Evolutionary conservation across 2,888 invertebrate genomes (phyloP), one percentile per base, ranked within the genome.

Genomic region (Gasteruption jaculator): DNA sequence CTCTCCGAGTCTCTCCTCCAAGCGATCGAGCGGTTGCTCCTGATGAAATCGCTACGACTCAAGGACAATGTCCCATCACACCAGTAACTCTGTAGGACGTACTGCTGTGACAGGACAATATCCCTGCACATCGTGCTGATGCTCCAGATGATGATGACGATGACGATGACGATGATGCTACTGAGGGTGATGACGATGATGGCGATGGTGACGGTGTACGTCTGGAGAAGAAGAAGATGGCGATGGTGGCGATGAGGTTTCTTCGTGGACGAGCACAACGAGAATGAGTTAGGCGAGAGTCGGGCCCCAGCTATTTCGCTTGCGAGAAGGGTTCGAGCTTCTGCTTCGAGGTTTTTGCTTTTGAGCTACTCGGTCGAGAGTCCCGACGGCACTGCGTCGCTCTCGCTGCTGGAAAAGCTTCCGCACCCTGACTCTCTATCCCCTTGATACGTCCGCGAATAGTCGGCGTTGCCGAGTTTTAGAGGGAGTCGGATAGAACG

Each of bases 101-200:
- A 91, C 91, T 91, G 91, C 91, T 91, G 91, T 91, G 91, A 91
- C 91, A 90, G 90, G 91, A 91, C 91, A 91, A 91, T 91, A 91
- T 91, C 80, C 85, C 81, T 79, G 83, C n/a, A 81, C 78, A 73
- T 73, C 75, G 76, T 72, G 45, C 49, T 39, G 34, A 37, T 38
- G 32, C 12, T 31, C 22, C n/a, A 25, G 22, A 10, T 12, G 10
- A 26, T 10, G 12, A 11, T 24, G 14, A 15, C 22, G n/a, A n/a
- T n/a, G n/a, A n/a, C n/a, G 22, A 26, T 11, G 25, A 26, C 16
- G 22, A n/a, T 24, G 35, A 26, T 24, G 22, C 25, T 11, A 26
- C n/a, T 35, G 22, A 10, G 10, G 10, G 35, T 10, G 12, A 11
- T 24, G 14, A 15, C 22, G 12, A 11, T 24, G 14, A 15, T 15